phyloP scores from a whole-genome alignment of 1,140 invertebrate genomes.

The Linepithema humile region DNA sequence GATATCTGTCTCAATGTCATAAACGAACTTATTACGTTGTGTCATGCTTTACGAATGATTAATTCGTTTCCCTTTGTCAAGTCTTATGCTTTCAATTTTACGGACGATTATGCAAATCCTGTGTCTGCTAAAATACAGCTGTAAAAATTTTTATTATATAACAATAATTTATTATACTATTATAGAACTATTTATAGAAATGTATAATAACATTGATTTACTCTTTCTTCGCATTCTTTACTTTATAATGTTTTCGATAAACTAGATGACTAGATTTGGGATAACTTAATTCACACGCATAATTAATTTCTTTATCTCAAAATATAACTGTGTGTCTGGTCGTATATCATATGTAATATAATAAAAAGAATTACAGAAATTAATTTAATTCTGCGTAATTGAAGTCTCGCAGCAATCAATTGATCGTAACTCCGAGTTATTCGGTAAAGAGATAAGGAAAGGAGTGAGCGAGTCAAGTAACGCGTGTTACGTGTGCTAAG shows the following conservation, averaged over 20 bases:
- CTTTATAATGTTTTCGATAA: neutral
- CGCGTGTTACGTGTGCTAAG: neutral
- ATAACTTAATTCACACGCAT: neutral
- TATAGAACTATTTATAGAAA: neutral
- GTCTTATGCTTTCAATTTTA: slow-evolving; percentile 12
- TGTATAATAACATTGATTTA: neutral
- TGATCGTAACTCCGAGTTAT: neutral
- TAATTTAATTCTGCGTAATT: neutral
- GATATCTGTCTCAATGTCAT: slow-evolving; percentile 19
- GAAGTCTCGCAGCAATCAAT: neutral
- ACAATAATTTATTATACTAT: neutral
- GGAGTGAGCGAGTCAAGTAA: neutral
- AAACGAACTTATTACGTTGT: slow-evolving; percentile 15
- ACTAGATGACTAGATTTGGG: too few relatives aligned
- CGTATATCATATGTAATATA: neutral
- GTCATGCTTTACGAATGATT: slow-evolving; percentile 14
- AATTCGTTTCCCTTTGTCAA: neutral
- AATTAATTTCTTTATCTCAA: neutral
- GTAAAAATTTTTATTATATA: neutral
- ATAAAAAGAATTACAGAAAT: neutral
- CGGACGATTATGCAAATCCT: neutral
- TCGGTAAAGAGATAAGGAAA: neutral
- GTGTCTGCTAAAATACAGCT: neutral
- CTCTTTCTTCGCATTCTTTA: neutral
- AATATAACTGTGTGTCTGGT: neutral